Evolutionary conservation across 64 coral and sea anemone species (phyloP).

Genomic region (Montipora sp.): DNA sequence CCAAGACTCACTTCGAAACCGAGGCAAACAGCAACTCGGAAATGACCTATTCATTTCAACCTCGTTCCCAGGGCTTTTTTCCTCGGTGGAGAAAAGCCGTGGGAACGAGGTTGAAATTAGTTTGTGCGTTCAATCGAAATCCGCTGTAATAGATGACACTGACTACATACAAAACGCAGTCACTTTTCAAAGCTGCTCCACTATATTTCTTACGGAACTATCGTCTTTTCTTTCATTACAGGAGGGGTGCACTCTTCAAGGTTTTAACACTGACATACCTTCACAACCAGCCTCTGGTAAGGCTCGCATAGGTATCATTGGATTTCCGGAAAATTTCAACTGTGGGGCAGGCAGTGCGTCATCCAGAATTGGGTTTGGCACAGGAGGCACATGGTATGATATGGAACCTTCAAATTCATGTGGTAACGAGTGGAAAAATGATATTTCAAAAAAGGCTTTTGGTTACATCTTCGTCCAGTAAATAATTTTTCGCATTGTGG

Average conservation of each 20-base stretch:
- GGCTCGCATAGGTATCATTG: conserved; percentile 78
- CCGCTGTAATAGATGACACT: background rate
- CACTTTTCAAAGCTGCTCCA: background rate
- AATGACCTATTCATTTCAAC: too few relatives aligned
- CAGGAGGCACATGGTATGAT: background rate
- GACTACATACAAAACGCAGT: background rate
- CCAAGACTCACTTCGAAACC: too few relatives aligned
- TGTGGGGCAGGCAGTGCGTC: background rate
- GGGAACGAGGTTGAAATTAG: too few relatives aligned
- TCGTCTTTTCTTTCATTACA: background rate
- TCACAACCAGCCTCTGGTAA: background rate
- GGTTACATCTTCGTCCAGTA: conserved; percentile 81
- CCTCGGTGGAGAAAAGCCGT: too few relatives aligned
- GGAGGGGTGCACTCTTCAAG: conserved; percentile 30
- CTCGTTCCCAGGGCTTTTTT: too few relatives aligned
- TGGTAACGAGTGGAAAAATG: conserved; percentile 39
- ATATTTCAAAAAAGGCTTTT: background rate
- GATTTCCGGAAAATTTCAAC: background rate
- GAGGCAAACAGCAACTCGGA: too few relatives aligned
- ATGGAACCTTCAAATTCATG: conserved; percentile 32
- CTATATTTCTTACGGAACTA: background rate
- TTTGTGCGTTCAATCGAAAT: background rate
- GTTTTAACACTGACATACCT: conserved; percentile 46
- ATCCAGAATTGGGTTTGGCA: conserved; percentile 78
- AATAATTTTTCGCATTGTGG: background rate